A percentile compares a stretch with the other conserved stretches of the same genome.
Evolutionary conservation across 1,140 invertebrate genomes (phyloP).

Genomic region (Pristionchus pacificus): DNA sequence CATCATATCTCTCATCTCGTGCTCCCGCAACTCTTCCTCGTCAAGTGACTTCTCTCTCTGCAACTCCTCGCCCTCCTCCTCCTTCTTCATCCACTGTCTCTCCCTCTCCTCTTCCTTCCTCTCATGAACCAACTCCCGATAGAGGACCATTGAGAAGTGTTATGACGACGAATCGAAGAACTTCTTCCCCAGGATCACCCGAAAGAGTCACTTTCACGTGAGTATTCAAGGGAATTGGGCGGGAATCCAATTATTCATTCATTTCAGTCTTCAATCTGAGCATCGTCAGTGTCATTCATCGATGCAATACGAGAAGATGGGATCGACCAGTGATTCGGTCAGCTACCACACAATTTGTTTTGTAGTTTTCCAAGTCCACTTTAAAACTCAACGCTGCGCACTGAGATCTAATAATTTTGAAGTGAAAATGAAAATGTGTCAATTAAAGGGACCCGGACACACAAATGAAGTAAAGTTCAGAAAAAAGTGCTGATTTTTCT

Average conservation of each 20-base stretch:
- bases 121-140: background rate
- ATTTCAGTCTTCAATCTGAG: background rate
- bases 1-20: background rate
- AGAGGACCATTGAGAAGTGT: background rate
- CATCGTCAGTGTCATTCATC: background rate
- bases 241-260: background rate
- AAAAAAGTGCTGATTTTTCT: too few species aligned
- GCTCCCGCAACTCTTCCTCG: conserved; percentile 28
- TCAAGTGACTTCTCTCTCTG: conserved; percentile 13
- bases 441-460: too few species aligned
- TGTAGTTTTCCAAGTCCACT: background rate
- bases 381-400: too few species aligned
- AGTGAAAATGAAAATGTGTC: too few species aligned
- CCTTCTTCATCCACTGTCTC: background rate
- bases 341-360: background rate
- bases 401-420: conserved; percentile 5
- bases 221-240: too few species aligned
- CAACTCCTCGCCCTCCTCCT: background rate
- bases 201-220: background rate
- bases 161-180: background rate
- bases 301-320: conserved; percentile 15
- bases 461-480: too few species aligned
- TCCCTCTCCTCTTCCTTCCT: background rate
- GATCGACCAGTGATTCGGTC: background rate
- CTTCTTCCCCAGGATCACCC: background rate